Percentiles rank a stretch among this genome's conserved stretches.
Evolutionary conservation across 2,888 invertebrate species (phyloP).

Genomic region (Lepidochrysops patricia): DNA sequence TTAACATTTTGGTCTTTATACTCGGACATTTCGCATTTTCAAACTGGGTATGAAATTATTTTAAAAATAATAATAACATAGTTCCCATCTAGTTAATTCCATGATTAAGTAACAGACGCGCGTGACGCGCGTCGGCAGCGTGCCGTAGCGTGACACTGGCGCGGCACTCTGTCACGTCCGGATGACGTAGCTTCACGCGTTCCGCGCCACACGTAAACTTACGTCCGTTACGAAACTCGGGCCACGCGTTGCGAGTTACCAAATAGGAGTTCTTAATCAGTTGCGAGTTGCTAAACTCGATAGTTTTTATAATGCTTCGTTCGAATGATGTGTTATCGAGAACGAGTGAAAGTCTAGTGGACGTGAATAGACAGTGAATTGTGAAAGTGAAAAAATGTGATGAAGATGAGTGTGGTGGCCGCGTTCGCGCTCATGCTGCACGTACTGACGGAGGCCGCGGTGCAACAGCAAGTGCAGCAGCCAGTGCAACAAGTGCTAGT

Average conservation of each 20-base stretch:
- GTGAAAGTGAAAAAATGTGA: conserved; percentile 13
- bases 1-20: too few relatives aligned
- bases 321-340: background rate
- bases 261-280: background rate
- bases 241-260: background rate
- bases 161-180: conserved; percentile 8
- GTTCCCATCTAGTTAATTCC: background rate
- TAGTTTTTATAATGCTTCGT: background rate
- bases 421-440: conserved; percentile 21
- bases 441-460: conserved; percentile 16
- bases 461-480: background rate
- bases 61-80: too few relatives aligned
- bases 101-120: background rate
- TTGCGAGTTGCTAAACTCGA: background rate
- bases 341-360: background rate
- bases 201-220: background rate
- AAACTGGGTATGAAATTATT: too few relatives aligned
- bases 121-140: background rate
- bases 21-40: too few relatives aligned
- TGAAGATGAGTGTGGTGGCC: conserved; percentile 23
- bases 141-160: background rate
- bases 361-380: background rate
- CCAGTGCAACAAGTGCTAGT: background rate
- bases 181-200: background rate
- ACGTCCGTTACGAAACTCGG: background rate